phyloP scores from a whole-genome alignment of 2,113 vertebrate species.

The Emydocephalus ijimae region DNA sequence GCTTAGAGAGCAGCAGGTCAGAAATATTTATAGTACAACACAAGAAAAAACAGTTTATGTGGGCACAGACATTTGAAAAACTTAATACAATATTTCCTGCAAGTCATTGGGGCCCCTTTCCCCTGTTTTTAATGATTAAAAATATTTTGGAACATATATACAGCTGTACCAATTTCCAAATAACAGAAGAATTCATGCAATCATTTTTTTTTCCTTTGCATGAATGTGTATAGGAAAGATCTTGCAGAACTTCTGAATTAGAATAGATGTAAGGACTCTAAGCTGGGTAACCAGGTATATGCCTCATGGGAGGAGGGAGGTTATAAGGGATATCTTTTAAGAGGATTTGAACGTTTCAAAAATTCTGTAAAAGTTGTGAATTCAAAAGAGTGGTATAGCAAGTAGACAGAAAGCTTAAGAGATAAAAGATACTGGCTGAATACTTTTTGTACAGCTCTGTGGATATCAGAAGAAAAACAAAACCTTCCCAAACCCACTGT shows the following conservation, averaged over 20 bases:
- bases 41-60: not conserved
- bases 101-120: not conserved
- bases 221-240: not conserved
- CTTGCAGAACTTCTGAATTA: not conserved
- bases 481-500: slow-evolving; percentile 17
- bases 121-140: not conserved
- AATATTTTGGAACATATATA: not conserved
- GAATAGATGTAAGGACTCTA: not conserved
- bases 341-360: not conserved
- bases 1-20: not conserved
- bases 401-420: slow-evolving; percentile 11
- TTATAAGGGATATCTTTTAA: not conserved
- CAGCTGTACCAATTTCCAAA: not conserved
- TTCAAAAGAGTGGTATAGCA: not conserved
- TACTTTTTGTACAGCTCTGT: not conserved
- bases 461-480: not conserved
- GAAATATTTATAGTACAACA: not conserved
- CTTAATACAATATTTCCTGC: not conserved
- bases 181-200: not conserved
- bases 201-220: too few species aligned
- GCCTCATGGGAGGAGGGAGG: not conserved
- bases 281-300: not conserved
- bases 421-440: slow-evolving; percentile 3
- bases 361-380: not conserved
- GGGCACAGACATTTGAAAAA: not conserved